Base-by-base conservation (phyloP, 2,113 vertebrate genomes). In the Amblyopsis rosae region DNA sequence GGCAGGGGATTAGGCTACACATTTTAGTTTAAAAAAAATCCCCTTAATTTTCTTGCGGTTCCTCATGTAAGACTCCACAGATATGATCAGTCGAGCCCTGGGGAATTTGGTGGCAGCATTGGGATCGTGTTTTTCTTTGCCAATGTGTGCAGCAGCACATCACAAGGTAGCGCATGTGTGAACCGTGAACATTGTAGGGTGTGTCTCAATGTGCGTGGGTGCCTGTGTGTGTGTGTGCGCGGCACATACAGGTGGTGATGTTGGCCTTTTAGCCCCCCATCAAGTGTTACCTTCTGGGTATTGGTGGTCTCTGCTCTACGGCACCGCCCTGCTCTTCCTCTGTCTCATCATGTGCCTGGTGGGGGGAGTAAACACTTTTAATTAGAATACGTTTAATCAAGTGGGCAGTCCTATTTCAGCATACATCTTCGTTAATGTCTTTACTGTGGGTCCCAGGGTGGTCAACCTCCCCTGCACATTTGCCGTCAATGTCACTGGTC, bases 41-140 rank as follows among this genome's bases (percentile, higher is more conserved):
- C 35, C 35, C 35, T 7, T 41, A 0, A 41, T 7, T 1, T 41
- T 5, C 35, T 41, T 41, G 35, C 7, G 59, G 10, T 62, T 46
- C 9, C 55, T 53, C 19, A 1, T 89, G 89, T 93, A 92, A 82
- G 92, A 84, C 55, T 0, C 0, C 16, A 2, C 84, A 97, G 96
- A 96, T 76, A 97, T 97, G 96, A 97, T 97, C 85, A 97, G 96
- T 81, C 90, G 96, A 67, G 96, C 96, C 0, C 56, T 97, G 73
- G 95, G 96, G 96, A 98, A 86, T 96, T 98, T 0, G 96, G 96
- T 0, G 96, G 95, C 69, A 96, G 95, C 62, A 95, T 98, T 0
- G 95, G 96, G 2, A 93, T 98, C 83, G 95, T 98, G 95, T 98
- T 97, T 88, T 97, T 96, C 81, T 80, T 97, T 59, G 96, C 95